Evolutionary conservation across 2,797 vertebrate species (phyloP), one percentile per base, ranked within the genome.

Genomic region (Denticeps clupeoides): DNA sequence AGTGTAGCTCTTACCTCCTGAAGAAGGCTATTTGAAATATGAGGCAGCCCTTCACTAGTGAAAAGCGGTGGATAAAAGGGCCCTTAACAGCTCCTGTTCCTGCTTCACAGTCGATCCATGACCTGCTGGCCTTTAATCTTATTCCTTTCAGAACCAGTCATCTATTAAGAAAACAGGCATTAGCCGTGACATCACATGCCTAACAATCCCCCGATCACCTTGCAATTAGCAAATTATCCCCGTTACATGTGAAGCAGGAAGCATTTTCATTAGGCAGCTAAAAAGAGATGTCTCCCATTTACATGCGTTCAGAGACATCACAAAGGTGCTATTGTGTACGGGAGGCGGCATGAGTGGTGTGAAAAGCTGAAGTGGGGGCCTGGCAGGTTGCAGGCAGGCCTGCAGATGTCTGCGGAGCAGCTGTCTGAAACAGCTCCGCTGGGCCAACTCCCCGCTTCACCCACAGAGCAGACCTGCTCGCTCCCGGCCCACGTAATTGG

Each of bases 251-350:
- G 76, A 70, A 68, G 73, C 70, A 75, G 65, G 66, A 77, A 69
- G 72, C 76, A 59, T 80, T 81, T 75, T 71, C 77, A 78, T 75
- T 72, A 61, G 72, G 74, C 71, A 72, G 64, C 71, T 70, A 58
- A 59, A 64, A 56, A 59, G 40, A 51, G 32, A 58, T 62, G 70
- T 71, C 71, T 70, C 60, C 60, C 65, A 80, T 84, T 81, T 77
- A 71, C 69, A 65, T 70, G 70, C 67, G 75, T 74, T 80, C 74
- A 71, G 49, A 48, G 65, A 56, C 66, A 54, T 23, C 69, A 82
- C 78, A 83, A 83, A 83, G 74, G 70, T 64, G 44, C 72, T 40
- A 75, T 82, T 84, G 81, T 84, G 74, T 58, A 59, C 58, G 56
- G 55, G 51, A 68, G 76, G 69, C 73, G 74, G 71, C 68, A 75